These are phyloP conservation scores for Hemistola chrysoprasaria DNA, from an alignment of 2,888 invertebrate species.

Conservation along the genomic window DNA sequence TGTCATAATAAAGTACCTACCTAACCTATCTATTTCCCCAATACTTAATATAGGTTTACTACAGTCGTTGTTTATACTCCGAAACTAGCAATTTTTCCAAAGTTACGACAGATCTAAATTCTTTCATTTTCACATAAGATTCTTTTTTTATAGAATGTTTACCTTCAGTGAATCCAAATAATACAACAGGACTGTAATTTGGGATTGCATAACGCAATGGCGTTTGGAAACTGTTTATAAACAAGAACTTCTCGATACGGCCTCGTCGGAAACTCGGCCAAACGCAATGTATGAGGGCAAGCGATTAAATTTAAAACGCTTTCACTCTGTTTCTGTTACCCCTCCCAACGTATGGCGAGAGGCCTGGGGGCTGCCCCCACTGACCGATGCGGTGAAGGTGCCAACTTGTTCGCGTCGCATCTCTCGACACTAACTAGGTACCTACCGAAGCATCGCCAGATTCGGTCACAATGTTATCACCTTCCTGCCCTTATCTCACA, in stretches of 20 bases:
- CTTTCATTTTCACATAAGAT: too few relatives aligned
- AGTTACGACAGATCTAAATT: too few relatives aligned
- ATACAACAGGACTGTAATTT: conserved; percentile 23
- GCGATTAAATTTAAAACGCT: conserved; percentile 70
- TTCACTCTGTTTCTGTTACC: conserved; percentile 57
- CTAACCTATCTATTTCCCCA: too few relatives aligned
- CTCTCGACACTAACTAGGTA: conserved; percentile 17
- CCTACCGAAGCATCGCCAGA: conserved; percentile 14
- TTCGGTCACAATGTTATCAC: too few relatives aligned
- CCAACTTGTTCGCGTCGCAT: conserved; percentile 47
- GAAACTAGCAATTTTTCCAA: too few relatives aligned
- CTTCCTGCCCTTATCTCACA: too few relatives aligned
- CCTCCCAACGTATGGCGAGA: conserved; percentile 31
- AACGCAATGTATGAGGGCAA: conserved; percentile 55
- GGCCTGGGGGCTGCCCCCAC: conserved; percentile 29
- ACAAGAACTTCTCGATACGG: conserved; percentile 42
- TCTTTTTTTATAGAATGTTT: too few relatives aligned
- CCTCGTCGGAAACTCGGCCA: conserved; percentile 46
- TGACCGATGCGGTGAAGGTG: conserved; percentile 33
- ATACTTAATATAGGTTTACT: too few relatives aligned
- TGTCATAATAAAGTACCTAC: too few relatives aligned
- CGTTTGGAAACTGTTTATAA: conserved; percentile 34
- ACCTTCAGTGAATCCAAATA: conserved; percentile 14
- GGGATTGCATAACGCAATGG: conserved; percentile 34
- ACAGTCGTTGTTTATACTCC: too few relatives aligned